Conservation (phyloP, 2,797 vertebrate genomes). For the Acrossocheilus fasciatus region DNA sequence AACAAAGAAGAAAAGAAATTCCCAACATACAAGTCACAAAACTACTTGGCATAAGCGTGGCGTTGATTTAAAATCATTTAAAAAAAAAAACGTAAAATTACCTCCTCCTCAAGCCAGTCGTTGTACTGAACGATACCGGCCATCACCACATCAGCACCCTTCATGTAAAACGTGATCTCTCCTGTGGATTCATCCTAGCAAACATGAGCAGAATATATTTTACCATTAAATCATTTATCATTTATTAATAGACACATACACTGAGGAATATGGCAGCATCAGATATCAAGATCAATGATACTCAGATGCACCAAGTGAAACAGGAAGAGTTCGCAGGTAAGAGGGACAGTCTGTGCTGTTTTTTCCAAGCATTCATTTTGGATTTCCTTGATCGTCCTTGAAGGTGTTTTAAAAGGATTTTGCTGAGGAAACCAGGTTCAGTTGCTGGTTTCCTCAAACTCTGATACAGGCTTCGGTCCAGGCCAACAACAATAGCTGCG, state of each 20-base stretch:
- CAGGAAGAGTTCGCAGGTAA: background rate
- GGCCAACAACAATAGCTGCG: constrained; percentile 85
- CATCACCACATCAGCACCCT: constrained; percentile 96
- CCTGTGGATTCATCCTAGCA: constrained; percentile 92
- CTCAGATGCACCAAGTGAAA: background rate
- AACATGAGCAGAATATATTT: constrained; percentile 7
- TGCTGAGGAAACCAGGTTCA: constrained; percentile 74
- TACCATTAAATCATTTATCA: background rate
- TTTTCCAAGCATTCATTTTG: constrained; percentile 69
- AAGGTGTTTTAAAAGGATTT: constrained; percentile 70
- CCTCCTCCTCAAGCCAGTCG: constrained; percentile 98
- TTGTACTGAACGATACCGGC: constrained; percentile 97
- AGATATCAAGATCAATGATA: background rate
- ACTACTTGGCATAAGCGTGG: background rate
- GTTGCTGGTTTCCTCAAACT: constrained; percentile 78
- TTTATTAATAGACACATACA: background rate
- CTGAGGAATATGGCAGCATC: background rate
- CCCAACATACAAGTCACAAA: background rate
- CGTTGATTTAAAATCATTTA: background rate
- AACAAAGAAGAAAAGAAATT: background rate
- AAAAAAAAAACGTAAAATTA: constrained; percentile 60
- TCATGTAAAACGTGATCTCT: constrained; percentile 98
- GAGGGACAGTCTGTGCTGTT: constrained; percentile 11
- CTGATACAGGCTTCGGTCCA: constrained; percentile 42
- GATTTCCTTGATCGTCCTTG: constrained; percentile 52